Base-by-base conservation (phyloP, 1,140 invertebrate genomes). In the Scaptomyza hsui region DNA sequence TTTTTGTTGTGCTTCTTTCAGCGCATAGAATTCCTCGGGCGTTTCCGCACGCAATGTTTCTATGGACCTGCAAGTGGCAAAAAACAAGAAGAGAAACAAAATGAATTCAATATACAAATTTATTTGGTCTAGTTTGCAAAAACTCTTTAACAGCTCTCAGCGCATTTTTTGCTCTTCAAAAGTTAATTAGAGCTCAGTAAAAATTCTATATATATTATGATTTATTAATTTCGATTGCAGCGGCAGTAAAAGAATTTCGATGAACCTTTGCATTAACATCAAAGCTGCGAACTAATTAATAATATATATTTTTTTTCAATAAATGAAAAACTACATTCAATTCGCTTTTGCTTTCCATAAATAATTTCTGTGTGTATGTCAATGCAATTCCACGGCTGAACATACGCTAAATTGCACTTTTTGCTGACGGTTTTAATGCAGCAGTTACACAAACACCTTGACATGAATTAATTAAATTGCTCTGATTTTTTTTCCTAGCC, bases 21-120 rank as follows among this genome's bases (percentile, higher is more conserved):
- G 60, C 16, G 74, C 82, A 72, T 70, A 90, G 72, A 89, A 73
- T 26, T 90, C 89, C 53, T 90, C 89, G 47, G 72, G 81, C 62
- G 78, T 89, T 73, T 90, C 89, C 61, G 81, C 73, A 51, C 80
- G 71, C 64, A 90, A 51, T 26, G 81, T 90, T 82, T 90, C 85
- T 72, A 73, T 90, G 75, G 89, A 90, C 73, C 89, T 90, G 80
- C 16, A 85, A 89, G 44, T 45, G 64, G 52, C 12, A 32, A 32
- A 60, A 59, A 52, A 41, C 18, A 41, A 37, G 12, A 21, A 13
- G 3, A 7, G n/a, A 15, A 32, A 41, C 13, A 51, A 41, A 19
- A 52, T 18, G 10, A 13, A 16, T 37, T 37, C 4, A 3, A 37
- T 37, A 10, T 32, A 2, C 9, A 10, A 10, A 35, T 18, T 37